Conservation (phyloP, 2,888 invertebrate species). For the Agonopterix subpropinquella region DNA sequence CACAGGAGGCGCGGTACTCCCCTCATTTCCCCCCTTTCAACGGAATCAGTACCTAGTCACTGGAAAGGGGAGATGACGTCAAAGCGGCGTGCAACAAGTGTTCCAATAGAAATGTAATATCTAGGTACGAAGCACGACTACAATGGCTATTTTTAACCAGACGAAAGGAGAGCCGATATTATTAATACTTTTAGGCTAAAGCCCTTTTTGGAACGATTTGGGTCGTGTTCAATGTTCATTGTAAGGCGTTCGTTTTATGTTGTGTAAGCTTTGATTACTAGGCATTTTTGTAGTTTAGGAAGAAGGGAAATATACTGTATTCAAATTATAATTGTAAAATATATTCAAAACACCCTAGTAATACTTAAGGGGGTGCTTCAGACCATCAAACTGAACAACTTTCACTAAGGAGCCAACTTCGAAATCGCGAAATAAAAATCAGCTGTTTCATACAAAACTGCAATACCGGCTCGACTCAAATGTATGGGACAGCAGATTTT, state of each 20-base stretch:
- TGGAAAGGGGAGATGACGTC: slow-evolving; percentile 60
- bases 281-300: too few species aligned
- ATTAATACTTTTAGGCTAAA: background rate
- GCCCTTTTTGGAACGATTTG: background rate
- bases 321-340: too few species aligned
- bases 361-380: too few species aligned
- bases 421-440: too few species aligned
- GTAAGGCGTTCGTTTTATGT: background rate
- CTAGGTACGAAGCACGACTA: slow-evolving; percentile 17
- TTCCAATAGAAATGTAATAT: slow-evolving; percentile 43
- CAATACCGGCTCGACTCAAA: too few species aligned
- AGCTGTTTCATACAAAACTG: too few species aligned
- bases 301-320: too few species aligned
- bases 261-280: too few species aligned
- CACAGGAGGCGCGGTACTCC: slow-evolving; percentile 48
- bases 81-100: slow-evolving; percentile 68
- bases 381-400: too few species aligned
- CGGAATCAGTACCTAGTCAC: slow-evolving; percentile 24
- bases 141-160: slow-evolving; percentile 56
- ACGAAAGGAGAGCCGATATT: slow-evolving; percentile 26
- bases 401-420: too few species aligned
- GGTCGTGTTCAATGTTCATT: background rate
- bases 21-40: slow-evolving; percentile 25
- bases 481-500: too few species aligned
- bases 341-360: too few species aligned